A percentile compares a stretch with the other conserved stretches of the same genome.
Conservation (phyloP, 1,140 invertebrate species). For the Drosophila guanche region DNA sequence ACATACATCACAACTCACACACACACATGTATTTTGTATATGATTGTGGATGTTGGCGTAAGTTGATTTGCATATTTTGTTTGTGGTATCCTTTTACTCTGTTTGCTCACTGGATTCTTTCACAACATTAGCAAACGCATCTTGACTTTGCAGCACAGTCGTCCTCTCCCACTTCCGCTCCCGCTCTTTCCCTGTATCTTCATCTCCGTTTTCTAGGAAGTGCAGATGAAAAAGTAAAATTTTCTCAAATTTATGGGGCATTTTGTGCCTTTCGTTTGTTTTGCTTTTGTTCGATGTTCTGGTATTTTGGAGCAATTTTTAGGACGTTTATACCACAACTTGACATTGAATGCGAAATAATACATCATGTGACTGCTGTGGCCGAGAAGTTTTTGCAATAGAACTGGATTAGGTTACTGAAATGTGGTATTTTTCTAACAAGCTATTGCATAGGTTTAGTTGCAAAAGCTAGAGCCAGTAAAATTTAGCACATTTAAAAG, state of each 20-base stretch:
- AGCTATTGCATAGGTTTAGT: no score
- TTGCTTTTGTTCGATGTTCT: not conserved
- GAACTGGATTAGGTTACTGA: no score
- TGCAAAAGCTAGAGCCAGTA: no score
- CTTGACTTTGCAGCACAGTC: constrained; percentile 35
- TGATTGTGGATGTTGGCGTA: constrained; percentile 22
- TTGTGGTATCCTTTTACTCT: constrained; percentile 52
- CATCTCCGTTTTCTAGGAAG: not conserved
- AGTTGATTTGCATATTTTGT: constrained; percentile 74
- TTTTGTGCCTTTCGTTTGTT: constrained; percentile 5
- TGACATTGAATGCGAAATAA: no score
- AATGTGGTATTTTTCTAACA: no score
- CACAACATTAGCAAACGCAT: constrained; percentile 65
- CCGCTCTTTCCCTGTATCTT: not conserved
- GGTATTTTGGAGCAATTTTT: constrained; percentile 16
- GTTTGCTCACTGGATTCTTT: constrained; percentile 51
- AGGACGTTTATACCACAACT: no score
- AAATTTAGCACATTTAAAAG: no score
- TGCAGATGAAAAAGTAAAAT: constrained; percentile 20
- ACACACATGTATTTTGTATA: constrained; percentile 38
- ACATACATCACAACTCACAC: constrained; percentile 17
- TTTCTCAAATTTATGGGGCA: constrained; percentile 11
- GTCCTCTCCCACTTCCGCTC: not conserved
- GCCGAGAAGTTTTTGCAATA: no score
- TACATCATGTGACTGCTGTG: no score